Base-by-base conservation (phyloP, 2,797 vertebrate species). In the Ambastaia sidthimunki region DNA sequence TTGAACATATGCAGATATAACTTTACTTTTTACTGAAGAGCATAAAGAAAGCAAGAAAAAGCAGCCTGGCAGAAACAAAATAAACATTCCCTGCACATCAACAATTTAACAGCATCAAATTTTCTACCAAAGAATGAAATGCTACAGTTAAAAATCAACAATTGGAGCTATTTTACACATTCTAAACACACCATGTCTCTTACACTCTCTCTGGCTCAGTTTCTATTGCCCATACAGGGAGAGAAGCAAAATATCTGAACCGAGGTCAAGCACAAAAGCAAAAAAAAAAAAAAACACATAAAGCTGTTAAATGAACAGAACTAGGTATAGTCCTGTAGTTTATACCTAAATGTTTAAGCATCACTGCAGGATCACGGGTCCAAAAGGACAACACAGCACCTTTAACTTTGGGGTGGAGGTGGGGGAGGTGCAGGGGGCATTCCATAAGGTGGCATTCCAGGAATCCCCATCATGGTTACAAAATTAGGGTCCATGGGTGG, bases 401-500 rank as follows among this genome's bases (percentile, higher is more conserved):
- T 89, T 93, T 93, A 97, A 94, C 95, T 98, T 92, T 97, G 96
- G 57, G 96, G 96, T 5, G 96, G 96, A 15, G 96, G 96, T 0
- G 96, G 96, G 0, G 96, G 96, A 2, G 96, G 96, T 5, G 96
- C 96, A 3, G 96, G 96, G 23, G 96, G 96, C 95, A 97, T 96
- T 68, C 95, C 95, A 0, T 96, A 97, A 4, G 96, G 96, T 7
- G 96, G 95, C 95, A 97, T 94, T 81, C 95, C 95, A 0, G 96
- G 95, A 41, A 97, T 96, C 85, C 96, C 96, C 96, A 97, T 97
- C 96, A 97, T 97, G 89, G 95, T 96, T 86, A 97, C 96, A 92
- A 94, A 98, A 89, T 96, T 98, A 92, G 95, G 96, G 94, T 98
- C 96, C 94, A 98, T 96, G 78, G 96, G 96, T 60, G 96, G 96